These are phyloP conservation scores for Argyrosomus japonicus DNA, from an alignment of 2,113 vertebrate species.

Conservation along the genomic window DNA sequence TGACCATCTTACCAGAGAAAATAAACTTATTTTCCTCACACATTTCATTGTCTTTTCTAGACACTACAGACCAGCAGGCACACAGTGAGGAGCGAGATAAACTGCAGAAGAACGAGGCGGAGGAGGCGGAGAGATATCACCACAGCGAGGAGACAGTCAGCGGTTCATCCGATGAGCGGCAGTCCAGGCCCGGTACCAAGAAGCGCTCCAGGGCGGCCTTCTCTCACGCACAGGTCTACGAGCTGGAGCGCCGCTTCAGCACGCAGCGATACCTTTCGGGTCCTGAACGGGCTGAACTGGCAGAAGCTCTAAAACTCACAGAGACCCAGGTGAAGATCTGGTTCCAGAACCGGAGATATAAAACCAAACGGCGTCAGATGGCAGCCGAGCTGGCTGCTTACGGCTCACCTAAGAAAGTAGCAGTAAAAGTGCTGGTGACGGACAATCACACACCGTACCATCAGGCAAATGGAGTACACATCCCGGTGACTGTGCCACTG, in stretches of 20 bases:
- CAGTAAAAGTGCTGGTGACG: slow-evolving; percentile 84
- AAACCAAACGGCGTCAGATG: slow-evolving; percentile 86
- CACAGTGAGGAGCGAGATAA: background rate
- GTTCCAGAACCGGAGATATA: slow-evolving; percentile 89
- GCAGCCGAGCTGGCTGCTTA: slow-evolving; percentile 64
- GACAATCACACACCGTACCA: slow-evolving; percentile 79
- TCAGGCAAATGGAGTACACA: slow-evolving; percentile 52
- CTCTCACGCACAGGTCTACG: slow-evolving; percentile 85
- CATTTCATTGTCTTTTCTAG: slow-evolving; percentile 15
- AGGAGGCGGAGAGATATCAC: slow-evolving; percentile 7
- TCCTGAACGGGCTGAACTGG: slow-evolving; percentile 83
- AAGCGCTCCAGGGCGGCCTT: slow-evolving; percentile 87
- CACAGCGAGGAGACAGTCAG: slow-evolving; percentile 36
- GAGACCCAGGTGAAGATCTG: slow-evolving; percentile 89
- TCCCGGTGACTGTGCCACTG: slow-evolving; percentile 64
- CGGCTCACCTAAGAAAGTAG: slow-evolving; percentile 77
- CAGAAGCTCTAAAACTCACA: slow-evolving; percentile 84
- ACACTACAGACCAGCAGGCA: slow-evolving; percentile 28
- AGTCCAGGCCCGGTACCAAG: slow-evolving; percentile 67
- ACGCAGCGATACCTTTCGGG: slow-evolving; percentile 85
- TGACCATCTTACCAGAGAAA: background rate
- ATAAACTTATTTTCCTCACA: background rate
- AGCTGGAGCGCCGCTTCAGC: slow-evolving; percentile 86
- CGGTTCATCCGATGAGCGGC: slow-evolving; percentile 41
- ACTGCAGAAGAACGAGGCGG: background rate